Percentiles rank a stretch among this genome's conserved stretches.
Evolutionary conservation across 2,888 invertebrate genomes (phyloP).

Genomic region (Sipha maydis): DNA sequence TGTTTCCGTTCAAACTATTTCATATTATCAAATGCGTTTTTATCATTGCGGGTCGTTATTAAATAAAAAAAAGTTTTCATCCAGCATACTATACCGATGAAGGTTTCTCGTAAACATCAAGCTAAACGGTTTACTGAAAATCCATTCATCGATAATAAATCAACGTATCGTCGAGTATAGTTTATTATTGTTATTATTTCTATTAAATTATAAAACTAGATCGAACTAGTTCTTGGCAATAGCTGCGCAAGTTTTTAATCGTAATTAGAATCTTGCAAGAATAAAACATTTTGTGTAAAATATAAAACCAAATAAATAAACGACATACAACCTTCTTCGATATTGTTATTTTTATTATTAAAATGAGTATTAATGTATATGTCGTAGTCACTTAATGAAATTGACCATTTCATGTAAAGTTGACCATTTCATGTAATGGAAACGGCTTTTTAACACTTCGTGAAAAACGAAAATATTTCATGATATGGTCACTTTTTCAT

Average conservation of each 20-base stretch:
- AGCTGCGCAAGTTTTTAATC: background rate
- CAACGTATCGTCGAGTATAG: background rate
- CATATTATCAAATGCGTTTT: background rate
- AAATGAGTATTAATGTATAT: background rate
- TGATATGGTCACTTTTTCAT: too few relatives aligned
- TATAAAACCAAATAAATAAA: background rate
- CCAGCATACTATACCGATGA: background rate
- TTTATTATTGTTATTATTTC: background rate
- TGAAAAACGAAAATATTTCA: too few relatives aligned
- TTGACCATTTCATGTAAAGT: too few relatives aligned
- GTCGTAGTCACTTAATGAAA: too few relatives aligned
- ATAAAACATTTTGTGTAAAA: background rate
- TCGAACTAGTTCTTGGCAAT: background rate
- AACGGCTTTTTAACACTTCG: too few relatives aligned
- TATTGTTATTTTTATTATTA: background rate
- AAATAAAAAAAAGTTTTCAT: background rate
- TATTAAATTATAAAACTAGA: background rate
- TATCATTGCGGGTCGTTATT: background rate
- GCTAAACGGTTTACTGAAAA: background rate
- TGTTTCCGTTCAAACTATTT: background rate
- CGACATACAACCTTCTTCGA: background rate
- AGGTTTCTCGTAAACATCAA: constrained; percentile 19
- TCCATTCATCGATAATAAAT: constrained; percentile 18
- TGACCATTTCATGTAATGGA: too few relatives aligned
- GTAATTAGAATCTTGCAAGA: background rate